A percentile compares a stretch with the other conserved stretches of the same genome.
These are phyloP conservation scores for Drosophila saltans DNA, from an alignment of 1,140 invertebrate species.

Conservation along the genomic window DNA sequence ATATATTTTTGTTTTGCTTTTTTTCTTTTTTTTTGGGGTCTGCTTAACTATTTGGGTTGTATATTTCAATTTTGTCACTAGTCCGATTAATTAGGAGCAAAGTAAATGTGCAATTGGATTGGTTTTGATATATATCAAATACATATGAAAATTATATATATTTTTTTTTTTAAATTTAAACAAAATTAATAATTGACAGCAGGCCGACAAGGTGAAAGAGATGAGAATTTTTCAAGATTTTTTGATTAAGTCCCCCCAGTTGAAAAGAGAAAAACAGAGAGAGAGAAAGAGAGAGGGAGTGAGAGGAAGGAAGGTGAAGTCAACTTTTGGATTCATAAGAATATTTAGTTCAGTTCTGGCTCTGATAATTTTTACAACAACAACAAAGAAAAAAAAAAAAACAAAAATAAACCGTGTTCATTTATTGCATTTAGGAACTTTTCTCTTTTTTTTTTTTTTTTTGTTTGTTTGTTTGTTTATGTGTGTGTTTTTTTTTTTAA, in stretches of 20 bases:
- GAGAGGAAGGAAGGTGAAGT: conserved; percentile 27
- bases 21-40: conserved; percentile 20
- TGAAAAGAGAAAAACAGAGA: no score
- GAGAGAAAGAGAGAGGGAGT: background rate
- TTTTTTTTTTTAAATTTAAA: background rate
- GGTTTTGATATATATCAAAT: background rate
- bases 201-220: conserved; percentile 52
- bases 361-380: conserved; percentile 49
- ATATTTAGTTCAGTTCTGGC: conserved; percentile 12
- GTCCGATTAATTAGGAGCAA: conserved; percentile 47
- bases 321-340: background rate
- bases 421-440: conserved; percentile 81
- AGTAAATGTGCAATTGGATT: conserved; percentile 34
- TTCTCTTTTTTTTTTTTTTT: conserved; percentile 20
- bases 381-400: background rate
- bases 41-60: conserved; percentile 6
- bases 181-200: conserved; percentile 67
- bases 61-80: conserved; percentile 32
- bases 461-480: background rate
- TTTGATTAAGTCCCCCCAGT: no score
- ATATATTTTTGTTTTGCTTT: no score
- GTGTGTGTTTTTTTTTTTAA: background rate
- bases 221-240: background rate
- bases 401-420: conserved; percentile 55
- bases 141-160: no score